A percentile compares a stretch with the other conserved stretches of the same genome.
Conservation (phyloP, 2,113 vertebrate species). For the Prietella phreatophila region DNA sequence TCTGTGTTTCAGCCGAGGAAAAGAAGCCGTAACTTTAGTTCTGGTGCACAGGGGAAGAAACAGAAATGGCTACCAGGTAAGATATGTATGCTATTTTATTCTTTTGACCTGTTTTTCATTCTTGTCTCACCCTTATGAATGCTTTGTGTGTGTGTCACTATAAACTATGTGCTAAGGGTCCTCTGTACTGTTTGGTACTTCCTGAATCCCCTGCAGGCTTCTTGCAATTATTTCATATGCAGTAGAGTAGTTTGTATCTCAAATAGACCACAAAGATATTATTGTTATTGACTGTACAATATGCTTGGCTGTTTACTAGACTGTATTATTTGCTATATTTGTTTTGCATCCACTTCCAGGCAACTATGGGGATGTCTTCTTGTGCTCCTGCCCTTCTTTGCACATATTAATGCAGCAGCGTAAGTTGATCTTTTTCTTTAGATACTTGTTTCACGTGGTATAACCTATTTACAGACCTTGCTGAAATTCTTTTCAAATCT, state of each 20-base stretch:
- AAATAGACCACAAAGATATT: not conserved
- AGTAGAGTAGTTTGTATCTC: not conserved
- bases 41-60: not conserved
- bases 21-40: not conserved
- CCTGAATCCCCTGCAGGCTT: not conserved
- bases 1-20: not conserved
- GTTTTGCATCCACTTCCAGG: constrained; percentile 9
- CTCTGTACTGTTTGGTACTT: not conserved
- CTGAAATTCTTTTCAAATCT: constrained; percentile 6
- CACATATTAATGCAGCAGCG: constrained; percentile 39
- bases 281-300: not conserved
- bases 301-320: not conserved
- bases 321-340: not conserved
- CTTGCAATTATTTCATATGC: not conserved
- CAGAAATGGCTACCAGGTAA: not conserved
- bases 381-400: constrained; percentile 28
- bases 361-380: constrained; percentile 9
- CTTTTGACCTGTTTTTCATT: not conserved
- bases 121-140: not conserved
- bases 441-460: not conserved
- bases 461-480: not conserved
- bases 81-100: not conserved
- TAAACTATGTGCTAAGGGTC: not conserved
- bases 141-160: not conserved
- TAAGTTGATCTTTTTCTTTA: constrained; percentile 16